phyloP scores from a whole-genome alignment of 2,113 vertebrate genomes.

The Cheirogaleus medius region DNA sequence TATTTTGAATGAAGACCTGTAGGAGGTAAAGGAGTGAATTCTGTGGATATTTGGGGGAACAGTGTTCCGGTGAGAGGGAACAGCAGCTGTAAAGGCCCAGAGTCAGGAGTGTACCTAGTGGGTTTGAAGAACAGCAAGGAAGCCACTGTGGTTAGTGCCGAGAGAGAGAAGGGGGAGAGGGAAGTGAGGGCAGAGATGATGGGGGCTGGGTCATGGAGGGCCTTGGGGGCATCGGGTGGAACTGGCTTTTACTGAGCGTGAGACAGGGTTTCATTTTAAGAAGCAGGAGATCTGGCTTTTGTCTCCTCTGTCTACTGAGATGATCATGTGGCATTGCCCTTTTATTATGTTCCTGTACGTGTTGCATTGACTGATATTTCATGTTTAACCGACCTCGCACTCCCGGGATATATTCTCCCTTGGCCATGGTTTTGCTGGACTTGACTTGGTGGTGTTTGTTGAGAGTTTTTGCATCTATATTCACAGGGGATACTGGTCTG shows the following conservation, averaged over 20 bases:
- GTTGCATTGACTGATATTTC: neutral
- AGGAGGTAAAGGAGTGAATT: neutral
- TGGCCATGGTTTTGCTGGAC: neutral
- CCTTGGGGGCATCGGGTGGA: neutral
- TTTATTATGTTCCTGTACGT: neutral
- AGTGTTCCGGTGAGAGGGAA: neutral
- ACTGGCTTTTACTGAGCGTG: neutral
- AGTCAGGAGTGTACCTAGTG: neutral
- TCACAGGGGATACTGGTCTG: neutral
- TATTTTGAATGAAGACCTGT: neutral
- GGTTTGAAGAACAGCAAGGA: neutral
- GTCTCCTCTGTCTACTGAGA: neutral
- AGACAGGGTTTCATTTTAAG: neutral
- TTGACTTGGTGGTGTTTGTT: neutral
- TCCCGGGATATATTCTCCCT: neutral
- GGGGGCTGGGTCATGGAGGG: neutral
- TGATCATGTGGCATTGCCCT: neutral
- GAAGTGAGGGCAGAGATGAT: neutral
- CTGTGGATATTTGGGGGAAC: neutral
- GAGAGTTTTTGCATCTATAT: neutral
- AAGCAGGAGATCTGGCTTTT: neutral
- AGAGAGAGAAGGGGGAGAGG: neutral
- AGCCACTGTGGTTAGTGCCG: neutral
- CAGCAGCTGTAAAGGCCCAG: neutral
- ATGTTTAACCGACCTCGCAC: slow-evolving; percentile 21